Evolutionary conservation across 2,797 vertebrate genomes (phyloP), one percentile per base, ranked within the genome.

Genomic region (Steatocranus sp.): DNA sequence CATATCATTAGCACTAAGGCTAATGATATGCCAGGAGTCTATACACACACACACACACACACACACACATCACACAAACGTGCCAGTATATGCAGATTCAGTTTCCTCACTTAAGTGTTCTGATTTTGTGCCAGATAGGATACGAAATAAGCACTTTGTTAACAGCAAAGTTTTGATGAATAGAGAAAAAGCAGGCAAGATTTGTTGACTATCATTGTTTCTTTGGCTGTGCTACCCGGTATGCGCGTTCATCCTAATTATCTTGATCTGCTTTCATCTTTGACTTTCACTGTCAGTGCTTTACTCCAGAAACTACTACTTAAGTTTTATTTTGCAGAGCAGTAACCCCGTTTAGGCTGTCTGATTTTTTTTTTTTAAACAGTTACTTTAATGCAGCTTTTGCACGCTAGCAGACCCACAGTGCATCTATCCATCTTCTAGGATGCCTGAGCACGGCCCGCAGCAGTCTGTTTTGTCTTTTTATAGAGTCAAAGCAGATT

Each of bases 361-460:
- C 34, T 79, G 18, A 76, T 80, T 58, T 80, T 8, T 30, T 34
- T 76, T 36, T 78, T 58, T 50, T 8, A 10, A 58, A 6, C 7
- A 23, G 36, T 81, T 86, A 58, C 76, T 80, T 88, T 88, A 15
- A 74, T 80, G 83, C 56, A 56, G 49, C 48, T 79, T 84, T 85
- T 78, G 41, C 77, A 70, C 10, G 46, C 30, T 11, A 18, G 75
- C 61, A 88, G 41, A 81, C 63, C 82, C 5, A 9, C 79, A 9
- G 80, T 53, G 81, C 73, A 58, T 87, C 80, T 83, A 89, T 89
- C 79, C 82, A 89, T 91, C 82, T 89, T 87, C 53, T 76, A 79
- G 85, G 78, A 77, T 89, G 80, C 51, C 84, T 80, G 78, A 90
- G 54, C 78, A 80, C 2, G 1, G 38, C 77, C 78, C 3, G 32